Evolutionary conservation across 2,888 invertebrate species (phyloP), one percentile per base, ranked within the genome.

Genomic region (Drosophila flavopinicola): DNA sequence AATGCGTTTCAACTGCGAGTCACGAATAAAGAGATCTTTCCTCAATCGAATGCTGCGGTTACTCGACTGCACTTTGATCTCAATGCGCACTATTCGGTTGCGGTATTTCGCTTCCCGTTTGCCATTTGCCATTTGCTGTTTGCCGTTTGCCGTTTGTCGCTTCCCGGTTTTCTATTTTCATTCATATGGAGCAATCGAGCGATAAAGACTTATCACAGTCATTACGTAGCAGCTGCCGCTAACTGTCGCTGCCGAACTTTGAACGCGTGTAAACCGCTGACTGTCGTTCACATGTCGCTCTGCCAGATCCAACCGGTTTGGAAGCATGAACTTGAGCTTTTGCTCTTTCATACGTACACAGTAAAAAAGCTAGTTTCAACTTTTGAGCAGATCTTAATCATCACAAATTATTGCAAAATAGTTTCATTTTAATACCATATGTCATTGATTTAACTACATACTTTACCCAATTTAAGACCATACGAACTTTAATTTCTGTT

Each of bases 161-260:
- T 20, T 23, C 25, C 15, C 13, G n/a, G 6, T 33, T 25, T 11
- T 25, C 15, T 37, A 7, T 29, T 13, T 32, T 37, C 47, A 59
- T 45, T 52, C 54, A 56, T 23, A 47, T 39, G 27, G 11, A 35
- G 39, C 38, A 59, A 23, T 45, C 45, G 24, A 49, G 38, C 37
- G 59, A 74, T 57, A 61, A 56, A 25, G 23, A 29, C 78, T 66
- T 66, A 77, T 77, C 77, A 15, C 60, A 52, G 9, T 39, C 30
- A 75, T 75, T 78, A 78, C 83, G 83, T 78, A 71, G 82, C 44
- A 42, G 53, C 24, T 13, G 52, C 39, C 39, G 32, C 29, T 35
- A 48, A 39, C 29, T 39, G 35, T 38, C 11, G 32, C 7, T 24
- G 32, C n/a, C 32, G 56, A 60, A 60, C 73, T 57, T 70, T 66